Evolutionary conservation across 2,113 vertebrate species (phyloP), one percentile per base, ranked within the genome.

Genomic region (western clawed frog (Xenopus tropicalis)): DNA sequence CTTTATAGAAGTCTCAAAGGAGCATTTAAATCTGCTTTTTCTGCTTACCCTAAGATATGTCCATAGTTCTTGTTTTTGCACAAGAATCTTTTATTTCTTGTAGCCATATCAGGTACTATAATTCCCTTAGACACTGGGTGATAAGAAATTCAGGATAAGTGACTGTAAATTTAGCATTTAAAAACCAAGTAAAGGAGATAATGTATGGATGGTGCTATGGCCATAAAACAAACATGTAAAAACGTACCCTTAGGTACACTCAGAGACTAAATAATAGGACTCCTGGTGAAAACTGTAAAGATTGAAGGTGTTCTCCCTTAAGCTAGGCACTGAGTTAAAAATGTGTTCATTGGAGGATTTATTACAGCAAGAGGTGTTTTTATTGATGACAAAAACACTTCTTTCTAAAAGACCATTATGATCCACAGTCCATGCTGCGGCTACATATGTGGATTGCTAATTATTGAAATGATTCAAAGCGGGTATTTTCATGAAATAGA

Each of bases 141-240:
- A 42, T 56, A 52, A 1, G 12, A 54, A 61, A 63, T 58, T 69
- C 64, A 16, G 37, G 14, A 23, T 69, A 54, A 43, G 21, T 25
- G 66, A 63, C 24, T 75, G 57, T 69, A 69, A 75, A 75, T 75
- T 69, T 57, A 62, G 65, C 65, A 62, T 62, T 76, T 76, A 76
- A 64, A 76, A 63, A 29, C 44, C 29, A 43, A 69, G 66, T 63
- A 68, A 69, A 56, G 66, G 11, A 56, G 48, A 63, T 69, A 76
- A 69, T 56, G 56, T 76, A 76, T 76, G 73, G 23, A 76, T 56
- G 14, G 66, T n/a, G 25, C 66, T 24, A 8, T 4, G 48, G 58
- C 56, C 54, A 69, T 76, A 69, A 69, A 76, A 63, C 66, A 76
- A 69, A 69, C 66, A 69, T 69, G 59, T 22, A 56, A 69, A n/a